Base-by-base conservation (phyloP, 92 coral and sea anemone genomes). In the Isaurus tuberculatus region DNA sequence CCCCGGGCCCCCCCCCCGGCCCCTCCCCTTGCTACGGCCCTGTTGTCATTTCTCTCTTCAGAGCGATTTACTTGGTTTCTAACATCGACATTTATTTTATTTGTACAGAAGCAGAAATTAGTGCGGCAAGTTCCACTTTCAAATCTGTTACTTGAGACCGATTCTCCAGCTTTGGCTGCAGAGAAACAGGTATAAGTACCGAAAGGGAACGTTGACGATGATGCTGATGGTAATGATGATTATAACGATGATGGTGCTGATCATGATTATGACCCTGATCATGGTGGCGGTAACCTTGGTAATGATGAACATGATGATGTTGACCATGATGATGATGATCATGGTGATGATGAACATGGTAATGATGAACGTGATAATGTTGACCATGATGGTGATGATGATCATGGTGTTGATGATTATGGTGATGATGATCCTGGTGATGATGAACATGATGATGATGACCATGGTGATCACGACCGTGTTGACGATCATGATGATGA, bases 161-260 rank as follows among this genome's bases (percentile, higher is more conserved):
- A 97, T 84, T 94, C 98, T 5, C 99, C 99, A 61, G 99, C 99
- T 22, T 86, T 97, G 82, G 98, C 98, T n/a, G 92, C 95, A 43
- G 97, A 84, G 46, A 97, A 97, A 89, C 99, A 94, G 94, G 99
- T 97, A n/a, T 80, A 29, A 70, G 43, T 67, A 49, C 42, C 13
- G 8, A 49, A 23, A 14, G 11, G 19, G 26, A 5, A 2, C 8
- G 31, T 20, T 63, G 16, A 14, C 19, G 55, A 48, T 15, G 60
- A 51, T 15, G 5, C 22, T 51, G 51, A 17, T 2, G 31, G n/a
- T 17, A 5, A n/a, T 22, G 1, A 49, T 15, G 19, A 15, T 40
- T 22, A 22, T 10, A 4, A 23, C 10, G 2, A 70, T 13, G 9
- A 2, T 70, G 17, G 4, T 70, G 20, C 10, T 3, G 48, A 70